Evolutionary conservation across 2,888 invertebrate genomes (phyloP).

Genomic region (Polydrusus tereticollis): DNA sequence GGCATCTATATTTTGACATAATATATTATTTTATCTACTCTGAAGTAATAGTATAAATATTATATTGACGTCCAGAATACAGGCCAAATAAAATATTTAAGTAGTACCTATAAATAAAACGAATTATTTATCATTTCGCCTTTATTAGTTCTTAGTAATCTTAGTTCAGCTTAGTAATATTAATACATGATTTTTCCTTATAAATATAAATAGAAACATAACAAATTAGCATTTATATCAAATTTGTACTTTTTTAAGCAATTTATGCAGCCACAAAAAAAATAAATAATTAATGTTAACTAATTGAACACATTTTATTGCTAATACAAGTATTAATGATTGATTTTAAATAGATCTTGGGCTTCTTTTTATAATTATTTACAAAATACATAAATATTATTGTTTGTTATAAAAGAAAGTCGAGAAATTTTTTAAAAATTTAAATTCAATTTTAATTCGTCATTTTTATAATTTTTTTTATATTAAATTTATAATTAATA

Average conservation of each 20-base stretch:
- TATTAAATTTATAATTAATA: too few species aligned
- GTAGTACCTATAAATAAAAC: too few species aligned
- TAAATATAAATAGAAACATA: background rate
- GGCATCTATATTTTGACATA: too few species aligned
- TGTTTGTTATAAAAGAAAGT: background rate
- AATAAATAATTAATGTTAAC: background rate
- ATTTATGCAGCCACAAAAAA: background rate
- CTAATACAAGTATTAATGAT: background rate
- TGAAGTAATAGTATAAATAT: too few species aligned
- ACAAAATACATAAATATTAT: background rate
- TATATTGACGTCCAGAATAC: too few species aligned
- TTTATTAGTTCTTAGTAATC: too few species aligned
- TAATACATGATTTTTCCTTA: background rate
- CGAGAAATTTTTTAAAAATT: background rate
- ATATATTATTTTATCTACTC: too few species aligned
- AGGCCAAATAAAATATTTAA: too few species aligned
- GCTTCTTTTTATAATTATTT: background rate
- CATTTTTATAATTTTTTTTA: background rate
- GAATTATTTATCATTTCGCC: too few species aligned
- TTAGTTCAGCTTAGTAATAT: constrained; percentile 9
- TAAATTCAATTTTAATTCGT: background rate
- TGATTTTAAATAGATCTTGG: background rate
- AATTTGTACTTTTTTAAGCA: background rate
- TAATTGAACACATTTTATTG: constrained; percentile 8
- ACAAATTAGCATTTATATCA: background rate